phyloP scores from a whole-genome alignment of 2,797 vertebrate genomes.

The Leuciscus waleckii region DNA sequence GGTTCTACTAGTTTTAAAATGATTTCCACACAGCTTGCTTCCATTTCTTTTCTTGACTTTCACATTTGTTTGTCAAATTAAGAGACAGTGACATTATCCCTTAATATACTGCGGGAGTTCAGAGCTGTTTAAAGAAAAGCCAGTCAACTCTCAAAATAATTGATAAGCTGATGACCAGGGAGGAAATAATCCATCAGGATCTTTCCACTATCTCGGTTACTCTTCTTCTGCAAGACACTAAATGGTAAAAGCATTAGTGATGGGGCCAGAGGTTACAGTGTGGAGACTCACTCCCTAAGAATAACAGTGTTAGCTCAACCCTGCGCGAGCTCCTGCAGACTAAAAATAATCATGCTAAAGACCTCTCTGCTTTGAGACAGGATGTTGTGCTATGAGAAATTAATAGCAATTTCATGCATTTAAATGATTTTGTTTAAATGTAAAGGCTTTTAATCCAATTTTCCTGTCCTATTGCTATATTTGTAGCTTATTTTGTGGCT shows the following conservation, averaged over 20 bases:
- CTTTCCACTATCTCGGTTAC: slow-evolving; percentile 42
- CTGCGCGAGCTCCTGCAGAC: slow-evolving; percentile 32
- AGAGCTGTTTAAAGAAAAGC: slow-evolving; percentile 19
- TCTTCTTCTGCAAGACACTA: slow-evolving; percentile 15
- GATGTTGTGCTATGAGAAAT: slow-evolving; percentile 62
- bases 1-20: background rate
- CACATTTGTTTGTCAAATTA: background rate
- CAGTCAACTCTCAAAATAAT: slow-evolving; percentile 33
- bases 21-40: background rate
- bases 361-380: slow-evolving; percentile 27
- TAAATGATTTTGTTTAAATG: slow-evolving; percentile 47
- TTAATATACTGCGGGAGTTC: slow-evolving; percentile 10
- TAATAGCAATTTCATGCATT: slow-evolving; percentile 54
- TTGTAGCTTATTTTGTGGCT: background rate
- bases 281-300: slow-evolving; percentile 70
- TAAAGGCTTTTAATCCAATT: slow-evolving; percentile 40
- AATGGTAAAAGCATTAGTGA: slow-evolving; percentile 16
- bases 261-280: slow-evolving; percentile 47
- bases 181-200: slow-evolving; percentile 40
- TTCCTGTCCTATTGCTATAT: background rate
- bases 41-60: background rate
- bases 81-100: background rate
- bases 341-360: slow-evolving; percentile 59
- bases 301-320: slow-evolving; percentile 73
- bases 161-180: slow-evolving; percentile 30